A percentile compares a stretch with the other conserved stretches of the same genome.
Conservation (phyloP, 2,888 invertebrate species). For the Drosophila hamatofila region DNA sequence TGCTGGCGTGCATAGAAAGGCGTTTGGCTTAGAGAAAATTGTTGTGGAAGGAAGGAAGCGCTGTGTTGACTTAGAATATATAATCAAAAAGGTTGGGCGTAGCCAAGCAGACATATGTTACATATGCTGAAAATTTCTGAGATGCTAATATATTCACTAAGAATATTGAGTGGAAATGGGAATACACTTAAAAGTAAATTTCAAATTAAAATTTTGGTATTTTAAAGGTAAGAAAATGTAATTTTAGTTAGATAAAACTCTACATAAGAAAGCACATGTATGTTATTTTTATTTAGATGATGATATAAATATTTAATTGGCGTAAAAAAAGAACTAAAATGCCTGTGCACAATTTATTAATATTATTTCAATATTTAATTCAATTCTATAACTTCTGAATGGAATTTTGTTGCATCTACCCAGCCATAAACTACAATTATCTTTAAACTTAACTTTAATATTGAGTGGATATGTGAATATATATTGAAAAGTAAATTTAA, state of each 20-base stretch:
- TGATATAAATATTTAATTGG: too few relatives aligned
- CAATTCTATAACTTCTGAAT: too few relatives aligned
- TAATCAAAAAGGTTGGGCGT: neutral
- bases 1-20: constrained; percentile 32
- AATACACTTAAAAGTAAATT: neutral
- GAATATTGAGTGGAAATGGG: neutral
- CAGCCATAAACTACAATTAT: too few relatives aligned
- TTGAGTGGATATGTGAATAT: too few relatives aligned
- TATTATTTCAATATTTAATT: neutral
- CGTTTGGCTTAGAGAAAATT: constrained; percentile 16
- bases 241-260: neutral
- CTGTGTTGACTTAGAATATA: constrained; percentile 1
- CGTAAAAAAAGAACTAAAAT: too few relatives aligned
- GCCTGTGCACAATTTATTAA: neutral
- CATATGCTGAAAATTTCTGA: neutral
- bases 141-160: neutral
- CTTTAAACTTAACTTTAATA: neutral
- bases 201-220: neutral
- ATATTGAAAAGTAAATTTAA: too few relatives aligned
- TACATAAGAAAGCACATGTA: neutral
- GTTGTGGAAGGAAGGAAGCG: neutral
- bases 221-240: neutral
- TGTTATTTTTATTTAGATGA: too few relatives aligned
- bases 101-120: neutral
- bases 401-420: too few relatives aligned